These are phyloP conservation scores for Diadophis punctatus DNA, from an alignment of 2,113 vertebrate species.

Conservation along the genomic window DNA sequence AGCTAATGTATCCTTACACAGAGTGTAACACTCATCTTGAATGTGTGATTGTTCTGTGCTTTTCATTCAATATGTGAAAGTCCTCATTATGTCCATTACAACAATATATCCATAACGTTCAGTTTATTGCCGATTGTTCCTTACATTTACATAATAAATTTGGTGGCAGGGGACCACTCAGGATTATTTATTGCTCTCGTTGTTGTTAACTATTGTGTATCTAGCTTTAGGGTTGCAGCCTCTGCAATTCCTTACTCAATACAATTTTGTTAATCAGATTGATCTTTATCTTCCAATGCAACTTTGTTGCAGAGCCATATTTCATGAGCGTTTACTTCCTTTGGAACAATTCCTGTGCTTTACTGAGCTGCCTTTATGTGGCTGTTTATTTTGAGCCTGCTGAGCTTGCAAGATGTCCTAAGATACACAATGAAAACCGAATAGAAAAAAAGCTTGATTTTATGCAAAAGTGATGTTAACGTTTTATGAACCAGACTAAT, in stretches of 20 bases:
- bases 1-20: background rate
- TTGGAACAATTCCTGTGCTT: background rate
- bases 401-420: background rate
- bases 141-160: background rate
- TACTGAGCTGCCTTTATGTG: background rate
- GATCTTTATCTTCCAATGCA: background rate
- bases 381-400: background rate
- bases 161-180: background rate
- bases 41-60: background rate
- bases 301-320: background rate
- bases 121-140: background rate
- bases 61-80: background rate
- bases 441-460: slow-evolving; percentile 8
- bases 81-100: background rate
- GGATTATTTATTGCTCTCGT: background rate
- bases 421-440: background rate
- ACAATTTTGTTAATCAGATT: slow-evolving; percentile 23
- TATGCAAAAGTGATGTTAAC: slow-evolving; percentile 4
- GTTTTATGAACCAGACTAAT: slow-evolving; percentile 38
- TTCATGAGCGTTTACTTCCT: slow-evolving; percentile 5
- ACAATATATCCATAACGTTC: background rate
- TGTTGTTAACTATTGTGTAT: background rate
- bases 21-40: background rate
- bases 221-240: background rate
- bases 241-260: background rate